phyloP scores from a whole-genome alignment of 2,797 vertebrate species.

The Phrynocephalus guinanensis region DNA sequence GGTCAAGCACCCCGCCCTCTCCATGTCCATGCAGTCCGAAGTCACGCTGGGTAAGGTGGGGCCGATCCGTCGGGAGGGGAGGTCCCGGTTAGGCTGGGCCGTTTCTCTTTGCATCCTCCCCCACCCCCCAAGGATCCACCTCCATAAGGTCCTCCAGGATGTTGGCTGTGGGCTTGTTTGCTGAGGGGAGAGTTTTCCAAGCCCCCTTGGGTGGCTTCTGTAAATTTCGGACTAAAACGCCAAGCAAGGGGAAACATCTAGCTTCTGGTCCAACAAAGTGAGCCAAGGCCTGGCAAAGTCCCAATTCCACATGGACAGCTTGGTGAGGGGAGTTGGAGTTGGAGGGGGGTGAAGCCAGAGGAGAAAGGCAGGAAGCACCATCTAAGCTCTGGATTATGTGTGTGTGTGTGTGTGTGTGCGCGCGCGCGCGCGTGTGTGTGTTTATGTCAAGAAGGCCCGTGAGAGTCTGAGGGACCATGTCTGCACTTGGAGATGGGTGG shows the following conservation, averaged over 20 bases:
- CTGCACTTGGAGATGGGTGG: no score
- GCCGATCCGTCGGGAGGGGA: rapidly evolving
- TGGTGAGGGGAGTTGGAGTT: no score
- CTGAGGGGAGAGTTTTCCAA: background rate
- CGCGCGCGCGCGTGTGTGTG: no score
- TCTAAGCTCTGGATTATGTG: background rate
- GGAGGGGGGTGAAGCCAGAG: background rate
- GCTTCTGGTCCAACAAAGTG: background rate
- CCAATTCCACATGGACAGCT: background rate
- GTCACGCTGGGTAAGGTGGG: conserved; percentile 88
- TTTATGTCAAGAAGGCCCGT: no score
- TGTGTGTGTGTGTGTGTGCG: no score
- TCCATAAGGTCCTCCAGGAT: background rate
- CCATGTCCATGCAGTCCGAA: conserved; percentile 96
- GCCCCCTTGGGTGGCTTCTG: background rate
- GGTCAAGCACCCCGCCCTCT: conserved; percentile 94
- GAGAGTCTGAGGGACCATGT: no score
- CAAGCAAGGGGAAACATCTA: background rate
- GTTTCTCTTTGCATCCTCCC: no score
- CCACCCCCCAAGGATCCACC: background rate
- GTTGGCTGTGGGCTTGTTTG: background rate
- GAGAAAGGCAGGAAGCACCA: background rate
- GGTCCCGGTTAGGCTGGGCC: no score
- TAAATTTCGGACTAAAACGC: no score
- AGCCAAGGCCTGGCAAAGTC: background rate